A percentile compares a stretch with the other conserved stretches of the same genome.
phyloP scores from a whole-genome alignment of 2,888 invertebrate genomes.

The Erebia palarica region DNA sequence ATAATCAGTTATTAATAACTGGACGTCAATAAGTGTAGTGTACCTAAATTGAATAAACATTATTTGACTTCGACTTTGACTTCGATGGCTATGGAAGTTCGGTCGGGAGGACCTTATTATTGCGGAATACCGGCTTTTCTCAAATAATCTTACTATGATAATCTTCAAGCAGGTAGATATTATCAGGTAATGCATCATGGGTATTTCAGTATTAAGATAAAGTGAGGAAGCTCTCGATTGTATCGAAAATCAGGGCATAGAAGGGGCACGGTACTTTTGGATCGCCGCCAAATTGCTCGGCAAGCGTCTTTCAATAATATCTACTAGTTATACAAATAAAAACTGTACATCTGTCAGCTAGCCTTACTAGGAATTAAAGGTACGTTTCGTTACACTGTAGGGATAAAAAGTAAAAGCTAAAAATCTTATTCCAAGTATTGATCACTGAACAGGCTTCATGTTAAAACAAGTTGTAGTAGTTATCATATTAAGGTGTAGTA shows the following conservation, averaged over 20 bases:
- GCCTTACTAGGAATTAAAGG: conserved; percentile 14
- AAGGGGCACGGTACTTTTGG: conserved; percentile 42
- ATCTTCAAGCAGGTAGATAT: conserved; percentile 4
- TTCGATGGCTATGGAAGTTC: no score
- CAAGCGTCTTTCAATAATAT: conserved; percentile 41
- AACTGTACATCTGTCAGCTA: conserved; percentile 28
- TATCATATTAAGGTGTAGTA: no score
- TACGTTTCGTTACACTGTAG: neutral
- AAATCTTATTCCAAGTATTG: no score
- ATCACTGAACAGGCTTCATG: no score
- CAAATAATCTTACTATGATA: no score
- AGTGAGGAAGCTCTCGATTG: conserved; percentile 23
- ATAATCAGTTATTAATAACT: no score
- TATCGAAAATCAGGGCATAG: conserved; percentile 28
- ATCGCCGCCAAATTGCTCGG: conserved; percentile 51
- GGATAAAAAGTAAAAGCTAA: neutral
- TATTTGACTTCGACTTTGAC: no score
- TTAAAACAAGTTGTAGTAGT: no score
- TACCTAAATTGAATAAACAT: no score
- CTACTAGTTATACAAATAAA: conserved; percentile 24
- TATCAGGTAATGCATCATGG: neutral
- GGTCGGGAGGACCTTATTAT: no score
- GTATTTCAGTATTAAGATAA: conserved; percentile 20
- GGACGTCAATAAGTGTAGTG: no score
- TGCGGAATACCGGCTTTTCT: no score